These are phyloP conservation scores for Drosophila suzukii DNA, from an alignment of 1,140 invertebrate species.

Conservation along the genomic window DNA sequence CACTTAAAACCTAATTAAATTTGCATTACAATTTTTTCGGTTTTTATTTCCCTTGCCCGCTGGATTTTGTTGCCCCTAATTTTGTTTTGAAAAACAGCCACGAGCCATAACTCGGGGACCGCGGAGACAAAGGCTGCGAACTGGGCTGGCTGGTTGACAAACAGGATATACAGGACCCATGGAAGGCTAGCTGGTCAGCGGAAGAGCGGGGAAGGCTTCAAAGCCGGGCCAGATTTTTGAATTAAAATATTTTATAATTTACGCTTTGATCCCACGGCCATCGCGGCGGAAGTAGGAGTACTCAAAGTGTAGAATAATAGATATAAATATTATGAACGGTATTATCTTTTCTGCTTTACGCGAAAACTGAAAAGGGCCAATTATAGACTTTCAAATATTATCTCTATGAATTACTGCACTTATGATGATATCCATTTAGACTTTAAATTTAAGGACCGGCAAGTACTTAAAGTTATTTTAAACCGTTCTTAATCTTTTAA, in stretches of 20 bases:
- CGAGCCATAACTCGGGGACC: slow-evolving; percentile 53
- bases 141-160: slow-evolving; percentile 66
- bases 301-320: neutral
- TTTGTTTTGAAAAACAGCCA: slow-evolving; percentile 77
- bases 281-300: neutral
- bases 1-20: slow-evolving; percentile 83
- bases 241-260: slow-evolving; percentile 53
- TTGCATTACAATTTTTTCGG: slow-evolving; percentile 78
- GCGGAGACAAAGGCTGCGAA: slow-evolving; percentile 39
- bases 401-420: neutral
- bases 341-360: neutral
- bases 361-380: neutral
- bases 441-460: neutral
- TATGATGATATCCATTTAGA: too few relatives aligned
- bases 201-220: slow-evolving; percentile 11
- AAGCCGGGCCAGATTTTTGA: slow-evolving; percentile 32
- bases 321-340: neutral
- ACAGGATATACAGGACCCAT: slow-evolving; percentile 39
- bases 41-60: slow-evolving; percentile 40
- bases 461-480: neutral
- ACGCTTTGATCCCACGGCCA: slow-evolving; percentile 51
- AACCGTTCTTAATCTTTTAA: neutral
- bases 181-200: slow-evolving; percentile 12
- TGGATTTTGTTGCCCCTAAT: slow-evolving; percentile 57
- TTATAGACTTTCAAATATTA: neutral